These are phyloP conservation scores for Eristalis arbustorum DNA, from an alignment of 2,888 invertebrate genomes.

Conservation along the genomic window DNA sequence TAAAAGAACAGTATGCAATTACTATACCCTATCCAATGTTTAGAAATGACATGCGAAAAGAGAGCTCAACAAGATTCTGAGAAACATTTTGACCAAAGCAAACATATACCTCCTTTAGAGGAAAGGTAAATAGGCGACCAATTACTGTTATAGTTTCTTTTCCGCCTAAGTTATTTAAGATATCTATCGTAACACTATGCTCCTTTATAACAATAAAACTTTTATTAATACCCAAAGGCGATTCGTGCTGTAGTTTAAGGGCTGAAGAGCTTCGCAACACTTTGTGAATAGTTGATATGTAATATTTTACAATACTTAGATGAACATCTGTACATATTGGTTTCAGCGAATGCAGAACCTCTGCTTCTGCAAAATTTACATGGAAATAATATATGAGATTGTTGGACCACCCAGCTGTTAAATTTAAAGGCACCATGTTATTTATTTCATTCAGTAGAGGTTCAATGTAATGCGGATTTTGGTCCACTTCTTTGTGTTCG, in stretches of 20 bases:
- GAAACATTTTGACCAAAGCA: constrained; percentile 93
- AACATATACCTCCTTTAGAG: constrained; percentile 90
- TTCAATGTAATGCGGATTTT: constrained; percentile 84
- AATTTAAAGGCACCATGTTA: constrained; percentile 77
- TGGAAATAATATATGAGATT: constrained; percentile 75
- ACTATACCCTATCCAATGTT: constrained; percentile 73
- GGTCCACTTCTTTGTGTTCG: constrained; percentile 75
- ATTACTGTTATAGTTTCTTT: constrained; percentile 75
- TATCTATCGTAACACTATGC: constrained; percentile 86
- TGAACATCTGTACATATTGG: constrained; percentile 82
- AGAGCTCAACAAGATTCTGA: constrained; percentile 93
- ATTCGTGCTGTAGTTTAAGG: constrained; percentile 60
- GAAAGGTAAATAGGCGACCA: constrained; percentile 88
- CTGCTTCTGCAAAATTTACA: constrained; percentile 75
- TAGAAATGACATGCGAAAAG: constrained; percentile 86
- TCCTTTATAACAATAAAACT: constrained; percentile 91
- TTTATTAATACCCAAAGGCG: constrained; percentile 39
- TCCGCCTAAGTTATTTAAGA: constrained; percentile 92
- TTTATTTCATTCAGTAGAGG: constrained; percentile 86
- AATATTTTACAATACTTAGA: constrained; percentile 72
- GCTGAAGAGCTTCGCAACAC: constrained; percentile 84
- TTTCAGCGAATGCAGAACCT: constrained; percentile 74
- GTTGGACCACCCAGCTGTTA: constrained; percentile 77
- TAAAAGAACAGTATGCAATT: too few species aligned
- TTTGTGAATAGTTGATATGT: constrained; percentile 84